phyloP scores from a whole-genome alignment of 2,113 vertebrate genomes.

The Sula dactylatra region DNA sequence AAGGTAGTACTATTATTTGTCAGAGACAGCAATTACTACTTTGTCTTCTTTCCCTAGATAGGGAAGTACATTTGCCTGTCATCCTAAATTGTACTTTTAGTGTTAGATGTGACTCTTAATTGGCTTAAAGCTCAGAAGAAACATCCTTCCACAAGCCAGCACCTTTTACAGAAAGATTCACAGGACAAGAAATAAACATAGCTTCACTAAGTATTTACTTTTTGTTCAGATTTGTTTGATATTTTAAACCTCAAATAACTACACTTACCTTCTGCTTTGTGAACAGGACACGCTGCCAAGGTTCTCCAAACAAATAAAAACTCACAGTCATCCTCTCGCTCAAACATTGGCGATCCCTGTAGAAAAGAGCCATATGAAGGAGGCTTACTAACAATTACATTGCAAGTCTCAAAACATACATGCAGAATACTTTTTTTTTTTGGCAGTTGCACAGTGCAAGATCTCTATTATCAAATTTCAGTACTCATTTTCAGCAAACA shows the following conservation, averaged over 20 bases:
- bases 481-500: background rate
- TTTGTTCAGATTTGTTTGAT: background rate
- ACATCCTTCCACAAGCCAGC: background rate
- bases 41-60: background rate
- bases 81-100: background rate
- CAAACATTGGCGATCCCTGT: constrained; percentile 88
- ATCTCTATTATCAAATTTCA: background rate
- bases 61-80: background rate
- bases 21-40: background rate
- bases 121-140: background rate
- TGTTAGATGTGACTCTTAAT: background rate
- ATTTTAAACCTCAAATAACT: background rate
- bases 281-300: constrained; percentile 87
- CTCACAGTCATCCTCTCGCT: constrained; percentile 84
- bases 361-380: background rate
- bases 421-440: background rate
- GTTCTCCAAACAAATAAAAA: constrained; percentile 95
- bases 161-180: background rate
- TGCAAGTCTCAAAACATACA: background rate
- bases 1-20: background rate
- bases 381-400: background rate
- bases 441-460: background rate
- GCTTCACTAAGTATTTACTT: background rate
- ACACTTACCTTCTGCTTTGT: constrained; percentile 80
- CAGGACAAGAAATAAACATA: background rate